Base-by-base conservation (phyloP, 2,888 invertebrate genomes). In the Molorchus minor region DNA sequence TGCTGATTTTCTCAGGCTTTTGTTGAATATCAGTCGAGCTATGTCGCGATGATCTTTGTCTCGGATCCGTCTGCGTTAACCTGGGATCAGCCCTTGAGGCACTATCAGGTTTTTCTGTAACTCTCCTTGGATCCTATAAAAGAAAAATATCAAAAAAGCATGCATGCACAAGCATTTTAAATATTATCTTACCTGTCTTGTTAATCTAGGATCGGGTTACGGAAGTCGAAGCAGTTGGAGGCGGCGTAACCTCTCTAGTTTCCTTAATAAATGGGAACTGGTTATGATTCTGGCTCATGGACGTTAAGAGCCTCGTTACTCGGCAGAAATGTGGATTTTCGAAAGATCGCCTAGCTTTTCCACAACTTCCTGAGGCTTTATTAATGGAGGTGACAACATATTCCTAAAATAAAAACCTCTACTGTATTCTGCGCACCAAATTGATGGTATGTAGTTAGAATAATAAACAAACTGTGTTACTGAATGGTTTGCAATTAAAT, bases 281-380 rank as follows among this genome's bases (percentile, higher is more conserved):
- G 38, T 44, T 62, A 21, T 57, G 65, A 17, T 58, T 63, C 49
- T 71, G 71, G 46, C 75, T 76, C 52, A 89, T 86, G 0, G 86
- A 84, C 16, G 87, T 86, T 29, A 90, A 73, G 49, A 90, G 76
- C 76, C 88, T 89, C 1, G 89, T 88, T 3, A 90, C 89, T 75
- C 88, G 64, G 87, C 88, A 49, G 88, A 88, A 58, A 90, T 90
- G 67, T 89, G 89, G 63, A 90, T 88, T 79, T 89, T 88, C 7
- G 89, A 89, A 29, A 90, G 80, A 75, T 90, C 89, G 1, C 88
- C 89, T 5, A 89, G 77, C 73, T 86, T 87, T 70, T 87, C 88
- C 21, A 88, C 83, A 33, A 87, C 83, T 38, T 80, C 86, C 40
- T 86, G 83, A 0, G 87, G 86, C 36, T 83, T 82, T 51, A 82